Percentiles rank a stretch among this genome's conserved stretches.
Conservation (phyloP, 2,888 invertebrate species). For the Hofmannophila pseudospretella region DNA sequence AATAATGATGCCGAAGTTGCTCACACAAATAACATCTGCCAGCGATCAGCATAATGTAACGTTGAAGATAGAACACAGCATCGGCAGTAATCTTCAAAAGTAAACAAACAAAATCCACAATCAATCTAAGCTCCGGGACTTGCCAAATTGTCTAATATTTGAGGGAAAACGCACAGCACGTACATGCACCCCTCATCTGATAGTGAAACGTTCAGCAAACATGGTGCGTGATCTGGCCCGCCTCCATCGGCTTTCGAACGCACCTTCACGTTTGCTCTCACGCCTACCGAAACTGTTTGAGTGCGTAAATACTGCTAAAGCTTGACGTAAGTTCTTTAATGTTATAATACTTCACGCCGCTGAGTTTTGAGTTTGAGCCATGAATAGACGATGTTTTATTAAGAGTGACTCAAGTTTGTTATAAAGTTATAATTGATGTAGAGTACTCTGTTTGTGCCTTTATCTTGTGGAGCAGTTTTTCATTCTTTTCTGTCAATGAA, state of each 20-base stretch:
- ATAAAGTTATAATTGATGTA: not conserved
- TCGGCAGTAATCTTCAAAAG: conserved; percentile 14
- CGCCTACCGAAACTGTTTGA: conserved; percentile 14
- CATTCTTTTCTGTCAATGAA: too few relatives aligned
- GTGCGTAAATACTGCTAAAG: conserved; percentile 4
- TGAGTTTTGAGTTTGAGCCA: not conserved
- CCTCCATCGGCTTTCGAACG: conserved; percentile 24
- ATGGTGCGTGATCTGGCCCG: conserved; percentile 39
- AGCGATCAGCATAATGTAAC: too few relatives aligned
- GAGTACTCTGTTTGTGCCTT: not conserved
- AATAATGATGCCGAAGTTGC: too few relatives aligned
- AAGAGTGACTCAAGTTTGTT: not conserved
- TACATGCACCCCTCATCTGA: conserved; percentile 10
- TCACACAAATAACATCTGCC: too few relatives aligned
- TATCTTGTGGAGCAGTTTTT: too few relatives aligned
- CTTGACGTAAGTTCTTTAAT: not conserved
- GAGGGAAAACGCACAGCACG: conserved; percentile 12
- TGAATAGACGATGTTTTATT: not conserved
- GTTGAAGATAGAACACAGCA: too few relatives aligned
- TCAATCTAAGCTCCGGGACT: conserved; percentile 9
- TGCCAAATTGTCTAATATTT: conserved; percentile 16
- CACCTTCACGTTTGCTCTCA: conserved; percentile 6
- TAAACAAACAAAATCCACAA: conserved; percentile 22
- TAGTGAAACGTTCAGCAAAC: conserved; percentile 32
- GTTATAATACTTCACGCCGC: not conserved